Conservation (phyloP, 2,888 invertebrate species). For the Glaucopsyche alexis region DNA sequence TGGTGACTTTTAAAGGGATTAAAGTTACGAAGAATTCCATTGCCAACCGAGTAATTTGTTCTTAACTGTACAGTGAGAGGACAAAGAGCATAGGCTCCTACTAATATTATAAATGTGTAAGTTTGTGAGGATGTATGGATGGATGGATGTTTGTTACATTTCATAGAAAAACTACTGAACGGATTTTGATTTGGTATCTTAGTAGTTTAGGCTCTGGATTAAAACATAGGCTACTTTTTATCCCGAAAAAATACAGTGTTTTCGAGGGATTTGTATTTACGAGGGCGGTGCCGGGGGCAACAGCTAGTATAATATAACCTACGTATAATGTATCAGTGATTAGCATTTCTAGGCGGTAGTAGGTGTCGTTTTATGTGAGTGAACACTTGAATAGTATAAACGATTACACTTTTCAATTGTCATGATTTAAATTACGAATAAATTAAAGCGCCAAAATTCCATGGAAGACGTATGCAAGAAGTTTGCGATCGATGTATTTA, state of each 20-base stretch:
- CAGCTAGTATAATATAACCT: neutral
- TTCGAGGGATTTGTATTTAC: too few species aligned
- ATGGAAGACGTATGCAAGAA: neutral
- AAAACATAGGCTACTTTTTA: too few species aligned
- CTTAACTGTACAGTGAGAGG: constrained; percentile 13
- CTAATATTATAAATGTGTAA: too few species aligned
- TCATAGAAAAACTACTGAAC: too few species aligned
- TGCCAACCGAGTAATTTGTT: neutral
- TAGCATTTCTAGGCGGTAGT: constrained; percentile 1
- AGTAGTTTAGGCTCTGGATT: too few species aligned
- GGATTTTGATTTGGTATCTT: too few species aligned
- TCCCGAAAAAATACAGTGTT: too few species aligned
- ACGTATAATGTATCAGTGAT: neutral
- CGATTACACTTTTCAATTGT: neutral
- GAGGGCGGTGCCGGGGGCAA: too few species aligned
- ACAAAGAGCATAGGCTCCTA: neutral
- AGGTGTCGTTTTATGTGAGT: neutral
- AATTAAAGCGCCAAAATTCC: neutral
- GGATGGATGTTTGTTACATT: too few species aligned
- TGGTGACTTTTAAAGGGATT: neutral
- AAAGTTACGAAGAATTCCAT: neutral
- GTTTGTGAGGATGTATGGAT: too few species aligned
- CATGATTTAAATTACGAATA: neutral
- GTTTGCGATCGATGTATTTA: too few species aligned
- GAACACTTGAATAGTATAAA: neutral